Evolutionary conservation across 2,113 vertebrate genomes (phyloP).

Genomic region (Eira barbara): DNA sequence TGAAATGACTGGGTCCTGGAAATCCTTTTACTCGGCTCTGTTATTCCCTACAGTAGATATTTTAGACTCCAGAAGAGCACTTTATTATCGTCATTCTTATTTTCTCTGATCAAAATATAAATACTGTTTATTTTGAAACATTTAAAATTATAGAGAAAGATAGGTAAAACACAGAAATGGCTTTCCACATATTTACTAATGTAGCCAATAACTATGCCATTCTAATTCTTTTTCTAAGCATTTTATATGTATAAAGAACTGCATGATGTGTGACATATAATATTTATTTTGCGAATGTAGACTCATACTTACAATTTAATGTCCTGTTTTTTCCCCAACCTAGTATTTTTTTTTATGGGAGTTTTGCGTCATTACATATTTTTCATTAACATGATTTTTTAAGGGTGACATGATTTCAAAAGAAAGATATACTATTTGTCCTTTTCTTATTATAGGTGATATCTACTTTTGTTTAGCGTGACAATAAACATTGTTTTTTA

Average conservation of each 20-base stretch:
- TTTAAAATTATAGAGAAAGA: neutral
- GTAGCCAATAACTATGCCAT: neutral
- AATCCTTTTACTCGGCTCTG: neutral
- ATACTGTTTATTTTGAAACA: neutral
- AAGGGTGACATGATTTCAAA: neutral
- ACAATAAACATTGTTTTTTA: neutral
- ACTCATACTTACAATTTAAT: neutral
- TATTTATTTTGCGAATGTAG: neutral
- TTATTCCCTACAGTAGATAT: neutral
- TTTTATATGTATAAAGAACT: neutral
- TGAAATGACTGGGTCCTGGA: neutral
- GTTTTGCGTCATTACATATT: neutral
- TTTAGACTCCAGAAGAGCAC: neutral
- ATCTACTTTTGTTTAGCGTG: neutral
- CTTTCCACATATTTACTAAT: neutral
- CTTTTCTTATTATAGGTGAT: neutral
- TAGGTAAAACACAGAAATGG: neutral
- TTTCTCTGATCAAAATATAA: neutral
- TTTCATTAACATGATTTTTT: constrained; percentile 8
- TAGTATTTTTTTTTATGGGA: neutral
- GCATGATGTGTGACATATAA: neutral
- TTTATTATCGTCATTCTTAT: neutral
- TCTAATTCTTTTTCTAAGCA: neutral
- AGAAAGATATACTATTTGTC: neutral
- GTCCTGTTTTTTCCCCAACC: neutral